phyloP scores from a whole-genome alignment of 2,113 vertebrate species.

The Climacteris rufus region DNA sequence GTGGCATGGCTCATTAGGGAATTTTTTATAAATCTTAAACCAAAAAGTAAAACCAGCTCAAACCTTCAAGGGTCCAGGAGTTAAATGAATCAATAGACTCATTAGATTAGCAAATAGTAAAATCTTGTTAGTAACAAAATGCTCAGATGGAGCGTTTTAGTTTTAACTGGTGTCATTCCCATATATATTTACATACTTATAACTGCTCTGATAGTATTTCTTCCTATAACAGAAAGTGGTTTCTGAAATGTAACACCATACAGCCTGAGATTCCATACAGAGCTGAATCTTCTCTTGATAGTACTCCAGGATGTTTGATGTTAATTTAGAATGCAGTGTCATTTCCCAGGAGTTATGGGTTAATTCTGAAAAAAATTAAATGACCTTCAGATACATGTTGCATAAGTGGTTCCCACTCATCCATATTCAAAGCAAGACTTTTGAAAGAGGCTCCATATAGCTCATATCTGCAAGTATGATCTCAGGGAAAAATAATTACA shows the following conservation, averaged over 20 bases:
- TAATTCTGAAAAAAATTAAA: constrained; percentile 44
- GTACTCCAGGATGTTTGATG: neutral
- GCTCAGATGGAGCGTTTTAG: neutral
- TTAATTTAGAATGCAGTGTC: constrained; percentile 19
- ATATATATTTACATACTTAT: neutral
- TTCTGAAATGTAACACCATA: neutral
- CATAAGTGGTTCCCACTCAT: constrained; percentile 1
- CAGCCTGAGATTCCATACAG: neutral
- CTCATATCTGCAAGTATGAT: neutral
- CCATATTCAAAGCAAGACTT: constrained; percentile 28
- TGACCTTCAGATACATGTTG: constrained; percentile 1
- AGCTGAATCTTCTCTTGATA: neutral
- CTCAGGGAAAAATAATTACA: constrained; percentile 21
- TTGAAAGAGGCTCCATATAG: neutral
- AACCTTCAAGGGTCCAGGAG: neutral
- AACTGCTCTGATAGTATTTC: neutral
- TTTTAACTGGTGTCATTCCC: neutral
- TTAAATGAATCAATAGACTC: neutral
- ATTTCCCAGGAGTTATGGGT: constrained; percentile 39
- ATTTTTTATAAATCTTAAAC: neutral
- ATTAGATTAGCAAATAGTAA: neutral
- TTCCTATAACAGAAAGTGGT: neutral
- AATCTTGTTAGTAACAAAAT: neutral
- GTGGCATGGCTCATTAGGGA: neutral
- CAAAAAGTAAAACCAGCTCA: neutral